These are phyloP conservation scores for Saxidomus purpurata DNA, from an alignment of 1,140 invertebrate species.

Conservation along the genomic window DNA sequence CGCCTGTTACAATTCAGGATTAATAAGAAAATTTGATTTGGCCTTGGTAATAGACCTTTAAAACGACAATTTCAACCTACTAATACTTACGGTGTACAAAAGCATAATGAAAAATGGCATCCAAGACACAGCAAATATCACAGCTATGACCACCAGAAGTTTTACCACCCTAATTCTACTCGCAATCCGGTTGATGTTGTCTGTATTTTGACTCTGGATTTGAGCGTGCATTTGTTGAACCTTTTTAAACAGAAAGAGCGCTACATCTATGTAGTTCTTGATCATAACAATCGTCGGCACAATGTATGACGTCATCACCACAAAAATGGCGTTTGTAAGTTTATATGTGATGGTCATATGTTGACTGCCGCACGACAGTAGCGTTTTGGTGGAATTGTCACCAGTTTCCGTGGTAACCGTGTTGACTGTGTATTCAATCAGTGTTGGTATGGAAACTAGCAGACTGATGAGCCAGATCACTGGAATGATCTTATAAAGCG, in stretches of 20 bases:
- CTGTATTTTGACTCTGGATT: not conserved
- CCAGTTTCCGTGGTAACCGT: not conserved
- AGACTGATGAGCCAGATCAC: conserved; percentile 68
- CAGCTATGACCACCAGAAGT: conserved; percentile 73
- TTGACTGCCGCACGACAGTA: conserved; percentile 51
- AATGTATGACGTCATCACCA: conserved; percentile 69
- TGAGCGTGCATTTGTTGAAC: not conserved
- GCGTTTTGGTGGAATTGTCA: conserved; percentile 19
- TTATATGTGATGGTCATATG: conserved; percentile 48
- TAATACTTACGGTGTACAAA: conserved; percentile 68
- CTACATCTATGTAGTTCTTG: conserved; percentile 66
- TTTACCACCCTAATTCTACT: conserved; percentile 71
- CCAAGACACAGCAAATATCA: conserved; percentile 76
- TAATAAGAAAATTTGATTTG: too few relatives aligned
- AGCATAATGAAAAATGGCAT: conserved; percentile 75
- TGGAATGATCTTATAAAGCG: conserved; percentile 44
- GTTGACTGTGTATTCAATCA: conserved; percentile 68
- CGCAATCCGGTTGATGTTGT: conserved; percentile 34
- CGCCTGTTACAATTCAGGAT: too few relatives aligned
- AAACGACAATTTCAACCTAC: too few relatives aligned
- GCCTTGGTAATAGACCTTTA: too few relatives aligned
- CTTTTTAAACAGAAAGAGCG: conserved; percentile 66
- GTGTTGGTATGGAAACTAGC: conserved; percentile 66
- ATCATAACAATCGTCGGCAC: conserved; percentile 69
- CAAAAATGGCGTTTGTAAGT: conserved; percentile 58